phyloP scores from a whole-genome alignment of 2,888 invertebrate genomes.

The Nephrotoma flavescens region DNA sequence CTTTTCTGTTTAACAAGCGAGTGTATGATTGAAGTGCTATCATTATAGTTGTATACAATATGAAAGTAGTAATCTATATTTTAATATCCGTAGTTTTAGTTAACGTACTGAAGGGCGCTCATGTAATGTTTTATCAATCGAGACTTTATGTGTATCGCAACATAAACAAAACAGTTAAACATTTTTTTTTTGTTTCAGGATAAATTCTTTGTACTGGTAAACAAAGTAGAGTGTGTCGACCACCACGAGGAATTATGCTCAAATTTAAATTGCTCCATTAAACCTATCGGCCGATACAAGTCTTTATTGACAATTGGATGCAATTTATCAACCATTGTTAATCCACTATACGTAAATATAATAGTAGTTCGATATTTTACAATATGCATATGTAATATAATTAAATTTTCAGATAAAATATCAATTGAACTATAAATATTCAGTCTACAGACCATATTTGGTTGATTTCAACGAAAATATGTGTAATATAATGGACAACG shows the following conservation, averaged over 20 bases:
- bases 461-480: background rate
- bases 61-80: background rate
- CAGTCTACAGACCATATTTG: background rate
- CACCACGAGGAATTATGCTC: background rate
- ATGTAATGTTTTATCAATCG: too few species aligned
- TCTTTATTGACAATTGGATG: background rate
- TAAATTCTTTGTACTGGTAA: too few species aligned
- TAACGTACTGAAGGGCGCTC: background rate
- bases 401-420: background rate
- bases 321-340: background rate
- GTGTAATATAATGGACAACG: background rate
- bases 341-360: background rate
- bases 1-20: too few species aligned
- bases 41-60: background rate
- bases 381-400: background rate
- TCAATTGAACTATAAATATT: background rate
- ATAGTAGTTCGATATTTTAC: background rate
- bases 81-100: background rate
- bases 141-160: too few species aligned
- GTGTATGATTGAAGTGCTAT: too few species aligned
- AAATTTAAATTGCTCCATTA: background rate
- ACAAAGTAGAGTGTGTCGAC: background rate
- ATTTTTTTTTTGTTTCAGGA: too few species aligned
- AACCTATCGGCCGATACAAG: background rate
- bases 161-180: too few species aligned